Percentiles rank a stretch among this genome's conserved stretches.
Conservation (phyloP, 30 jellyfish, hydroid and myxozoan species). For the Phacellophora camtschatica region DNA sequence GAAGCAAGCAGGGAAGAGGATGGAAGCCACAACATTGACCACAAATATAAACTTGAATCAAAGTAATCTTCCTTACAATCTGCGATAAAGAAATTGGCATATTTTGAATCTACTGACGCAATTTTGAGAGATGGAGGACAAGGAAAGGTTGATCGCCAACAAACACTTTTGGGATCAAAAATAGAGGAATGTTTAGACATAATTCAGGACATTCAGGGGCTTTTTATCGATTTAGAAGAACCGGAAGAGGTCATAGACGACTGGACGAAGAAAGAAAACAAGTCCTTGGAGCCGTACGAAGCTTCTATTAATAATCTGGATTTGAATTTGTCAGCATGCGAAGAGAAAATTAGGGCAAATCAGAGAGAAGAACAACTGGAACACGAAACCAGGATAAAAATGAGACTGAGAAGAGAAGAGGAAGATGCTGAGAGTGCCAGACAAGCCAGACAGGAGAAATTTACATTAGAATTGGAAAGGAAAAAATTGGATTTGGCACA, state of each 20-base stretch:
- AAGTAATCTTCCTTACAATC: constrained; percentile 9
- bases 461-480: constrained; percentile 22
- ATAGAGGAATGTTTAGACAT: constrained; percentile 10
- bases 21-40: neutral
- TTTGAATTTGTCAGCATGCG: neutral
- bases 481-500: constrained; percentile 42
- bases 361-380: constrained; percentile 8
- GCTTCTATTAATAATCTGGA: neutral
- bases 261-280: constrained; percentile 23
- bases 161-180: constrained; percentile 19
- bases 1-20: neutral
- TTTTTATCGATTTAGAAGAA: constrained; percentile 19
- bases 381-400: constrained; percentile 1
- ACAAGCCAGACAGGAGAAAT: constrained; percentile 33
- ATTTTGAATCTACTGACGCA: constrained; percentile 9
- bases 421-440: constrained; percentile 29
- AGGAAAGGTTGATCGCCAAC: constrained; percentile 16
- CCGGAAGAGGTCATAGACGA: neutral
- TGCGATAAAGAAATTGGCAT: constrained; percentile 16
- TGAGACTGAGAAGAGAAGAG: constrained; percentile 10
- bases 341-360: neutral
- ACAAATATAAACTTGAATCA: neutral
- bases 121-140: neutral
- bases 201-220: constrained; percentile 50
- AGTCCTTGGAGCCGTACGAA: constrained; percentile 14